phyloP scores from a whole-genome alignment of 2,888 invertebrate genomes.

The Drosophila anomelani region DNA sequence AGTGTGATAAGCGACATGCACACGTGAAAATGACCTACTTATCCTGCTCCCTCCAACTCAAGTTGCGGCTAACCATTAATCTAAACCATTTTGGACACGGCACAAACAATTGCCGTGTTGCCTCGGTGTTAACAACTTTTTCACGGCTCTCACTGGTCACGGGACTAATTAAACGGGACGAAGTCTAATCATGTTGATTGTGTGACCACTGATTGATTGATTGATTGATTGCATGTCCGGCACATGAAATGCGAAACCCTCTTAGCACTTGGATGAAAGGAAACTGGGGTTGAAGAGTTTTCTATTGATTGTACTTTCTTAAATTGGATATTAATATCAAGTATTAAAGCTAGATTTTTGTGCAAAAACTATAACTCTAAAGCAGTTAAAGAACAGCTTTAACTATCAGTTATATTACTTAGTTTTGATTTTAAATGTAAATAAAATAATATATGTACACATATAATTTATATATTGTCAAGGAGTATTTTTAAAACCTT shows the following conservation, averaged over 20 bases:
- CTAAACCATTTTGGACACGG: slow-evolving; percentile 53
- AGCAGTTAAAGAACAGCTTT: neutral
- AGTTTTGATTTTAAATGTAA: neutral
- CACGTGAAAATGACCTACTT: slow-evolving; percentile 50
- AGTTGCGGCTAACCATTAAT: slow-evolving; percentile 54
- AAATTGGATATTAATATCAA: too few relatives aligned
- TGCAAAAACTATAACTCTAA: neutral
- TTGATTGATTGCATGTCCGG: slow-evolving; percentile 51
- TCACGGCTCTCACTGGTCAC: slow-evolving; percentile 48
- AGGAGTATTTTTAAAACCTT: neutral
- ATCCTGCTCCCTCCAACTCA: slow-evolving; percentile 10
- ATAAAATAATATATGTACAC: neutral
- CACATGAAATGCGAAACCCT: slow-evolving; percentile 16
- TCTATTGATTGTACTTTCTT: neutral
- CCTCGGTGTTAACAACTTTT: slow-evolving; percentile 65
- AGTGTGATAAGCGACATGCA: slow-evolving; percentile 53
- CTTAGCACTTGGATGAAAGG: neutral
- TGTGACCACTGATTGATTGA: slow-evolving; percentile 74
- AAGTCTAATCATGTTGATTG: slow-evolving; percentile 81
- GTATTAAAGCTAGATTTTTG: neutral
- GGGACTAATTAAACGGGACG: slow-evolving; percentile 78
- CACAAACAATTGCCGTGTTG: slow-evolving; percentile 54
- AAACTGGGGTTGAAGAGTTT: neutral
- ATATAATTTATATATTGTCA: neutral
- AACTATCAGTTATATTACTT: neutral